These are phyloP conservation scores for Shinisaurus crocodilurus DNA, from an alignment of 2,113 vertebrate genomes.

Conservation along the genomic window DNA sequence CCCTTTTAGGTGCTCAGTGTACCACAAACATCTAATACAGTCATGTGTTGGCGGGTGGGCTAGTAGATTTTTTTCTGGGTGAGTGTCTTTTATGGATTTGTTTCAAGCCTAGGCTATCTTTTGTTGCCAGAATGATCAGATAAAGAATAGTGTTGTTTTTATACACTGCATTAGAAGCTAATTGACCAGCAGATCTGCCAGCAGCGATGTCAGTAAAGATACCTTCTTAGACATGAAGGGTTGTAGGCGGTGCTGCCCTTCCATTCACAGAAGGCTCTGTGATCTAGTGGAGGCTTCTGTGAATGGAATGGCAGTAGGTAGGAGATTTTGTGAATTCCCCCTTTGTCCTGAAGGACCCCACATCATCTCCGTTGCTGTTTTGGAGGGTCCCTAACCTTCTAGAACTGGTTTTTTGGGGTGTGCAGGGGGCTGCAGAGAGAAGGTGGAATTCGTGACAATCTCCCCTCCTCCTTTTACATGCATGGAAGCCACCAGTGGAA, in stretches of 20 bases:
- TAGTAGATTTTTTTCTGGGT: not conserved
- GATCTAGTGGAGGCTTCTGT: not conserved
- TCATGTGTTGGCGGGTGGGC: not conserved
- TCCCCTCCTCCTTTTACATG: not conserved
- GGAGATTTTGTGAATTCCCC: not conserved
- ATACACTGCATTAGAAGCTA: not conserved
- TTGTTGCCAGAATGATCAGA: constrained; percentile 7
- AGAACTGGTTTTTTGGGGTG: not conserved
- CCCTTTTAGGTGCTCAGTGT: not conserved
- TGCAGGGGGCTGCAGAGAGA: no score
- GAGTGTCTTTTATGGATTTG: not conserved
- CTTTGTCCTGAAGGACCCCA: not conserved
- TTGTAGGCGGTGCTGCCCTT: not conserved
- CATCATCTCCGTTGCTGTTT: not conserved
- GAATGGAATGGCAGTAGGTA: not conserved
- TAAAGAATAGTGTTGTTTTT: not conserved
- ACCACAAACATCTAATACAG: not conserved
- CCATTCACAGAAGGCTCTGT: not conserved
- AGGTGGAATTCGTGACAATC: not conserved
- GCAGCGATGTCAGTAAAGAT: not conserved
- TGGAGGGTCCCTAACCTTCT: not conserved
- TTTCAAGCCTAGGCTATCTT: not conserved
- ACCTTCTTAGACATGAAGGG: not conserved
- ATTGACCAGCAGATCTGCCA: constrained; percentile 27
- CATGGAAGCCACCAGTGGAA: not conserved